phyloP scores from a whole-genome alignment of 2,888 invertebrate species.

The Troides oblongomaculatus region DNA sequence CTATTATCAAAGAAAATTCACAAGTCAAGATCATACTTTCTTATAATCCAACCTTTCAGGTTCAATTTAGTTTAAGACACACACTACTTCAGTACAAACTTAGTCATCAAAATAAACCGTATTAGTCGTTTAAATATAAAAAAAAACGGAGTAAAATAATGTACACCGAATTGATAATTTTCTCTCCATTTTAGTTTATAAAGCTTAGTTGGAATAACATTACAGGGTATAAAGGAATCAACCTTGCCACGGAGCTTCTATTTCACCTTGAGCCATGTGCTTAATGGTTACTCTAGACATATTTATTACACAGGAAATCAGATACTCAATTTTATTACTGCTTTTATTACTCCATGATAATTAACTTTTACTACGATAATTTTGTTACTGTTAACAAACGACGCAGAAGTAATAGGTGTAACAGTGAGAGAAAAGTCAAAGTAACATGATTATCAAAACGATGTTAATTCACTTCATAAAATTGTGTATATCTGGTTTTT shows the following conservation, averaged over 20 bases:
- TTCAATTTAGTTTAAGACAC: too few relatives aligned
- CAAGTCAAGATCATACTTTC: too few relatives aligned
- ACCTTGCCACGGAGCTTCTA: not conserved
- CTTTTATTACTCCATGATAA: conserved; percentile 16
- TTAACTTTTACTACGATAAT: conserved; percentile 21
- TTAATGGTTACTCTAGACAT: conserved; percentile 18
- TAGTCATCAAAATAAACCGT: too few relatives aligned
- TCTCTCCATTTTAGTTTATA: not conserved
- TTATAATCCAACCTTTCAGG: too few relatives aligned
- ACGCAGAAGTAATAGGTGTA: not conserved
- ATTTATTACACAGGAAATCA: conserved; percentile 20
- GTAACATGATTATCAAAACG: not conserved
- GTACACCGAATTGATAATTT: too few relatives aligned
- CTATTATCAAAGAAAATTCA: too few relatives aligned
- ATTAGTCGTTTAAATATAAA: too few relatives aligned
- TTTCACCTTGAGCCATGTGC: conserved; percentile 16
- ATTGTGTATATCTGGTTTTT: too few relatives aligned
- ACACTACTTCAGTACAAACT: too few relatives aligned
- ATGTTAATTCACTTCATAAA: too few relatives aligned
- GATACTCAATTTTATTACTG: conserved; percentile 25
- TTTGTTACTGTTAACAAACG: conserved; percentile 8
- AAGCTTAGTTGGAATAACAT: not conserved
- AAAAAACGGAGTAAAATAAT: too few relatives aligned
- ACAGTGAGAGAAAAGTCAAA: not conserved
- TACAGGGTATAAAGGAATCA: not conserved